phyloP scores from a whole-genome alignment of 2,797 vertebrate genomes.

The Protonibea diacanthus region DNA sequence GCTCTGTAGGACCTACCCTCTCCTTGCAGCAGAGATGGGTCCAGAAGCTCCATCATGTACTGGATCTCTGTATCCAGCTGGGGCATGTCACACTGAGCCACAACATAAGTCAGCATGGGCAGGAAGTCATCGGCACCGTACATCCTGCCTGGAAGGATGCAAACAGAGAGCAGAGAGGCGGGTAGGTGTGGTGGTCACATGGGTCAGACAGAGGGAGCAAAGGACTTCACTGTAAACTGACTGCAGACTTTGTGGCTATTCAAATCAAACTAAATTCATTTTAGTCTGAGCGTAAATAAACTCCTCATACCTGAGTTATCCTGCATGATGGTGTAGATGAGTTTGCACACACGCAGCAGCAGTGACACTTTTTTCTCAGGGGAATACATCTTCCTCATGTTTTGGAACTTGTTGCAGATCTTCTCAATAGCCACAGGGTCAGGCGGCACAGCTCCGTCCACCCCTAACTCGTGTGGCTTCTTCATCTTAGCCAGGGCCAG shows the following conservation, averaged over 20 bases:
- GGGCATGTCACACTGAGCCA: slow-evolving; percentile 97
- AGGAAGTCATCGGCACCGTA: slow-evolving; percentile 98
- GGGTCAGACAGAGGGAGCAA: slow-evolving; percentile 1
- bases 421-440: slow-evolving; percentile 93
- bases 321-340: slow-evolving; percentile 98
- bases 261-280: neutral
- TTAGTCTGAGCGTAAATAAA: neutral
- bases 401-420: slow-evolving; percentile 94
- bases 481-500: slow-evolving; percentile 91
- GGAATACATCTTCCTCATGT: slow-evolving; percentile 97
- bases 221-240: neutral
- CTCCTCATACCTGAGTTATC: slow-evolving; percentile 92
- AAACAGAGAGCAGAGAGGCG: slow-evolving; percentile 8
- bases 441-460: slow-evolving; percentile 92
- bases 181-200: slow-evolving; percentile 28
- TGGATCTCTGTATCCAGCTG: slow-evolving; percentile 95
- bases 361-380: slow-evolving; percentile 97
- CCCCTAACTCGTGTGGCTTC: slow-evolving; percentile 93
- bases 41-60: slow-evolving; percentile 98
- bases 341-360: slow-evolving; percentile 94
- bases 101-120: slow-evolving; percentile 94
- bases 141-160: slow-evolving; percentile 90
- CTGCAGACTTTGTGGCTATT: neutral
- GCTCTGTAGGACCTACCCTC: slow-evolving; percentile 87
- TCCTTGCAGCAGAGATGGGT: slow-evolving; percentile 94